These are phyloP conservation scores for Leucopsar rothschildi DNA, from an alignment of 2,113 vertebrate species.

Conservation along the genomic window DNA sequence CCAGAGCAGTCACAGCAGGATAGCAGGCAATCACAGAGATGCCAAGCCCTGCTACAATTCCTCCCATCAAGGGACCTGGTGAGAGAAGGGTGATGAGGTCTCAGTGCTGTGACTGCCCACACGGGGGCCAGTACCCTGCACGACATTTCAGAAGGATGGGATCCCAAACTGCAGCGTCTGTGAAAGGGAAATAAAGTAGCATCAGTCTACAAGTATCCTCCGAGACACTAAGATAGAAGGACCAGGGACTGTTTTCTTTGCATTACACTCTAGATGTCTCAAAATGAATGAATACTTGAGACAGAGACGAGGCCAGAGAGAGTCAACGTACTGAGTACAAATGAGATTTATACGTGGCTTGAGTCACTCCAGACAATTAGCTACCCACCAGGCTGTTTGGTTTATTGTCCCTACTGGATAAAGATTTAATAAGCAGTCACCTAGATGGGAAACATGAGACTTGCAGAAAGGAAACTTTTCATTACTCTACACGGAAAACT, in stretches of 20 bases:
- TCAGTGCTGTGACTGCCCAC: not conserved
- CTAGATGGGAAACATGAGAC: slow-evolving; percentile 40
- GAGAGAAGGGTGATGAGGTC: not conserved
- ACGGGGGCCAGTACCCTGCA: rapidly evolving
- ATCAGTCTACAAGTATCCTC: not conserved
- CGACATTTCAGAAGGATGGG: not conserved
- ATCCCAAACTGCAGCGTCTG: not conserved
- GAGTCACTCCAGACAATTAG: slow-evolving; percentile 53
- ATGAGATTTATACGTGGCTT: slow-evolving; percentile 49
- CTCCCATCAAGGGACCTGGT: not conserved
- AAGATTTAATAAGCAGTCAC: slow-evolving; percentile 62
- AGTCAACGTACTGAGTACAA: slow-evolving; percentile 4
- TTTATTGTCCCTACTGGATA: slow-evolving; percentile 16
- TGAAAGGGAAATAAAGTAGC: not conserved
- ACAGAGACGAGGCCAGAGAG: not conserved
- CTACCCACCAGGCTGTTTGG: slow-evolving; percentile 49
- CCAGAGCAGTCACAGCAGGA: slow-evolving; percentile 1
- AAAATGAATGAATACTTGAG: not conserved
- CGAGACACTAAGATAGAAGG: not conserved
- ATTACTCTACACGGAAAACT: not conserved
- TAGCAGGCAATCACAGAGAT: not conserved
- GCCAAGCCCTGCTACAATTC: not conserved
- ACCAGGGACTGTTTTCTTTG: not conserved
- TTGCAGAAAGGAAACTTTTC: slow-evolving; percentile 39
- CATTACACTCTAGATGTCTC: not conserved